Evolutionary conservation across 2,113 vertebrate species (phyloP).

Genomic region (Syrrhaptes paradoxus): DNA sequence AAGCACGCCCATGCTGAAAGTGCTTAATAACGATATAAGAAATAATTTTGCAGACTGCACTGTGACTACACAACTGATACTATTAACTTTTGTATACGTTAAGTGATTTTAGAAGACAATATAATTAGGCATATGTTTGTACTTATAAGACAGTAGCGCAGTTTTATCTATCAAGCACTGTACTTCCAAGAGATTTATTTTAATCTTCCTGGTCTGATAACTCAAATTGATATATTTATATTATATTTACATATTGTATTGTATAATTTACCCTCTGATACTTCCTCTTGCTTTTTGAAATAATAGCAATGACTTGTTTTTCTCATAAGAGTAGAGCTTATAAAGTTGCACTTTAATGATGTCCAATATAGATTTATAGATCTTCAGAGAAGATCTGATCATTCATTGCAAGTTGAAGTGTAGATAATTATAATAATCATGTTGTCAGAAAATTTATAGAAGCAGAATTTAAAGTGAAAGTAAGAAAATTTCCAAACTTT

Average conservation of each 20-base stretch:
- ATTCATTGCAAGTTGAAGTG: background rate
- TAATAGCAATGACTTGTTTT: background rate
- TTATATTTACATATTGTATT: background rate
- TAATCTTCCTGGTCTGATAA: background rate
- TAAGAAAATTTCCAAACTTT: background rate
- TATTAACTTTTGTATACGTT: background rate
- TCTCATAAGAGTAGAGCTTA: background rate
- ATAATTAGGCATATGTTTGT: background rate
- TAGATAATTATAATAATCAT: background rate
- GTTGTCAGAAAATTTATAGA: background rate
- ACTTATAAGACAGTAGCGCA: background rate
- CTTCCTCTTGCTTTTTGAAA: background rate
- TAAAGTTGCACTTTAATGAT: background rate
- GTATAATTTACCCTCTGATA: background rate
- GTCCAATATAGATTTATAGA: background rate
- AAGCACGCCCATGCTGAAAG: background rate
- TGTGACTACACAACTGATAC: background rate
- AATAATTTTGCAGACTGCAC: background rate
- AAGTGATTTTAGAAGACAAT: background rate
- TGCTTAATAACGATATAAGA: background rate
- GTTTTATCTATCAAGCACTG: fast-evolving
- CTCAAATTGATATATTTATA: background rate
- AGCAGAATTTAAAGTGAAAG: background rate
- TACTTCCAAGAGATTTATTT: background rate
- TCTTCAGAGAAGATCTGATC: background rate